Conservation (phyloP, 2,888 invertebrate species). For the Agapostemon virescens region DNA sequence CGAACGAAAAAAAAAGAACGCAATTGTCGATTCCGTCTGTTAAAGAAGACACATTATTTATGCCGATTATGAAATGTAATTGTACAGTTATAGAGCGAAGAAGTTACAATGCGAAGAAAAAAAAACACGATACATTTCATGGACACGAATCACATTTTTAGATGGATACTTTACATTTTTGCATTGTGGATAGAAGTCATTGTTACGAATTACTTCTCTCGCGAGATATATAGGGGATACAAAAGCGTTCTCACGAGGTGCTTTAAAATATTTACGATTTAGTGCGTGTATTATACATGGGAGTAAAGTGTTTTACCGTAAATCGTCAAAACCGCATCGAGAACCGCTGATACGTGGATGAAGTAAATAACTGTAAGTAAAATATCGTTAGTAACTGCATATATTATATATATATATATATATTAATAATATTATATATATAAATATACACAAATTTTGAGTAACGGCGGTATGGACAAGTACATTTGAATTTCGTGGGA, state of each 20-base stretch:
- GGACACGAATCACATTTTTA: slow-evolving; percentile 48
- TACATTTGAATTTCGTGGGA: slow-evolving; percentile 59
- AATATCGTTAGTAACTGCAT: slow-evolving; percentile 59
- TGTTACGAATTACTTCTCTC: slow-evolving; percentile 47
- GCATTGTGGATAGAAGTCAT: slow-evolving; percentile 59
- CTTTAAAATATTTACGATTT: slow-evolving; percentile 59
- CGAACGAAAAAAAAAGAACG: slow-evolving; percentile 31
- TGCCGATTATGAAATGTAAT: slow-evolving; percentile 49
- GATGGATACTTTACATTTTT: slow-evolving; percentile 62
- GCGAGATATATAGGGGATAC: slow-evolving; percentile 31
- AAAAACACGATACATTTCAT: slow-evolving; percentile 38
- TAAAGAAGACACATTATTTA: slow-evolving; percentile 46
- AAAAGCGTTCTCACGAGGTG: slow-evolving; percentile 51
- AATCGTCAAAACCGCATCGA: slow-evolving; percentile 58
- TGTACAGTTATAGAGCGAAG: slow-evolving; percentile 54
- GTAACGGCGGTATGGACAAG: slow-evolving; percentile 56
- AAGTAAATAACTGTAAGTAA: slow-evolving; percentile 69
- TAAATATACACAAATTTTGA: slow-evolving; percentile 45
- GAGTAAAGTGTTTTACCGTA: slow-evolving; percentile 53
- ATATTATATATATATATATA: slow-evolving; percentile 45
- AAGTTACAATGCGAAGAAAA: slow-evolving; percentile 37
- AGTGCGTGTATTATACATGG: slow-evolving; percentile 56
- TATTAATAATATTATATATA: slow-evolving; percentile 37
- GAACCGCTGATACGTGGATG: slow-evolving; percentile 55
- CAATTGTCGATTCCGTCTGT: slow-evolving; percentile 61